These are phyloP conservation scores for Chaunax sp. DNA, from an alignment of 2,797 vertebrate species.

Conservation along the genomic window DNA sequence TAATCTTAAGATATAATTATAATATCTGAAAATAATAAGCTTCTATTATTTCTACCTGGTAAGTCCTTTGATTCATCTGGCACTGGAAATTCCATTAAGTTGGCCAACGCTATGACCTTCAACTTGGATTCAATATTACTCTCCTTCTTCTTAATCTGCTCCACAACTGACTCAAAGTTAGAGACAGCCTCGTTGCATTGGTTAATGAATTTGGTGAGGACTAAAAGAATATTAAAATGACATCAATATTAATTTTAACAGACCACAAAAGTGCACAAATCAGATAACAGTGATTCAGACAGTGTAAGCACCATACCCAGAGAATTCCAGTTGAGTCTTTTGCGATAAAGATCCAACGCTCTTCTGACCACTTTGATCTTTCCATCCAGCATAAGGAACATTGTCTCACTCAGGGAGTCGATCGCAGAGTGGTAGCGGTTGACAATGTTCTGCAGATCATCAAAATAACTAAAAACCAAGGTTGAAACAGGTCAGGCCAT, in stretches of 20 bases:
- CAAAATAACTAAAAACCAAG: constrained; percentile 79
- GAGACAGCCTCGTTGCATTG: constrained; percentile 80
- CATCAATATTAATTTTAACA: too few species aligned
- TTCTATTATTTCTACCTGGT: constrained; percentile 82
- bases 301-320: constrained; percentile 83
- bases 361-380: constrained; percentile 81
- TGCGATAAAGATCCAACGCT: constrained; percentile 85
- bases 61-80: constrained; percentile 70
- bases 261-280: constrained; percentile 5
- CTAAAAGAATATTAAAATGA: constrained; percentile 72
- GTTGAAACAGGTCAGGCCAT: constrained; percentile 17
- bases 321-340: constrained; percentile 90
- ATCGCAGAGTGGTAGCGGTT: constrained; percentile 82
- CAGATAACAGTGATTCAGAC: not conserved
- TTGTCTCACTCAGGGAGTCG: constrained; percentile 83
- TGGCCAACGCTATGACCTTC: constrained; percentile 82
- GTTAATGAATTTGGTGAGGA: constrained; percentile 87
- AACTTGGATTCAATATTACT: constrained; percentile 86
- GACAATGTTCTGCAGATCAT: constrained; percentile 82
- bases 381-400: constrained; percentile 82
- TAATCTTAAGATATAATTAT: not conserved
- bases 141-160: constrained; percentile 88
- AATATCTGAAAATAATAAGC: constrained; percentile 4
- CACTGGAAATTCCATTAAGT: constrained; percentile 87
- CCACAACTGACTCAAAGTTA: constrained; percentile 89